A percentile compares a stretch with the other conserved stretches of the same genome.
Evolutionary conservation across 2,797 vertebrate species (phyloP).

Genomic region (Gallinago stenura): DNA sequence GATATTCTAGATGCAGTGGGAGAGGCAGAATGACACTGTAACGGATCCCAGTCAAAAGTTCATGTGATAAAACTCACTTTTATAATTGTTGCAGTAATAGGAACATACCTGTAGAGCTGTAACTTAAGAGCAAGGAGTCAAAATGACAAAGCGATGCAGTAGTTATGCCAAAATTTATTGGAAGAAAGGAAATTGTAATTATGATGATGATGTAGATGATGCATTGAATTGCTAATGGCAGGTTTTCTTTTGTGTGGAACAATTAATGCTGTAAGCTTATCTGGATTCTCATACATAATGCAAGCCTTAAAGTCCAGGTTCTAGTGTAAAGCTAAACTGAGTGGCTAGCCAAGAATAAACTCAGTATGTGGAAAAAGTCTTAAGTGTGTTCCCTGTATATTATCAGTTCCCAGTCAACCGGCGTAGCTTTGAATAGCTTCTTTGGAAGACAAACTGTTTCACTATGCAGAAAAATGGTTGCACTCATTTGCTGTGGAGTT

Average conservation of each 20-base stretch:
- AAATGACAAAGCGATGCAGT: neutral
- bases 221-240: constrained; percentile 55
- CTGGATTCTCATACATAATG: constrained; percentile 71
- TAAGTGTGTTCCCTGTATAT: neutral
- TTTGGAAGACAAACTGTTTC: constrained; percentile 22
- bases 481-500: neutral
- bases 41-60: constrained; percentile 63
- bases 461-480: neutral
- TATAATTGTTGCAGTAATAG: constrained; percentile 23
- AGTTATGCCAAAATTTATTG: constrained; percentile 7
- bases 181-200: constrained; percentile 23
- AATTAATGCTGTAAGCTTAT: constrained; percentile 70
- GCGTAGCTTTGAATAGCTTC: neutral
- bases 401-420: neutral
- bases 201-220: constrained; percentile 31
- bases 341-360: constrained; percentile 41
- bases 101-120: neutral
- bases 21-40: constrained; percentile 33
- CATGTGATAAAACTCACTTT: constrained; percentile 46
- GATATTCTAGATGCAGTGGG: constrained; percentile 33
- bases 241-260: constrained; percentile 57
- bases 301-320: constrained; percentile 37
- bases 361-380: constrained; percentile 50
- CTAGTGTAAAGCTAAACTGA: constrained; percentile 51
- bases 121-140: neutral